phyloP scores from a whole-genome alignment of 2,797 vertebrate species.

The Picus viridis region DNA sequence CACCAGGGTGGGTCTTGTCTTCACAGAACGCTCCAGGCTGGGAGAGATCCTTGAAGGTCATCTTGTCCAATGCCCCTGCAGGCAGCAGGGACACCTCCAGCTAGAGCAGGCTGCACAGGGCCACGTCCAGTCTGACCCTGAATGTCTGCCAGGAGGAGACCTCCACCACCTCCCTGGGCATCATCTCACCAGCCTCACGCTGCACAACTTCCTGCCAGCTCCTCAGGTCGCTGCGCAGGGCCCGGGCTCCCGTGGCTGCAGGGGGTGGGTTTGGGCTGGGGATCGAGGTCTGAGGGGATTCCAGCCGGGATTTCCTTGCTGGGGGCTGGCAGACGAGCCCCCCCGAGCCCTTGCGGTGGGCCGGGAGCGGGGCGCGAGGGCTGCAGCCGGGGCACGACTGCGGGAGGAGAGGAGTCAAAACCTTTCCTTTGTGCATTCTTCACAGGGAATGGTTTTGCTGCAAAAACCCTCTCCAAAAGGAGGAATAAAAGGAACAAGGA shows the following conservation, averaged over 20 bases:
- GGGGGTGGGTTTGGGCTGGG: background rate
- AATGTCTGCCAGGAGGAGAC: no score
- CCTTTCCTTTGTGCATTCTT: background rate
- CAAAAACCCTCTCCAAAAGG: background rate
- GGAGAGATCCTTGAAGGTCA: no score
- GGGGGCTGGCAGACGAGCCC: background rate
- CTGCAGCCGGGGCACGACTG: background rate
- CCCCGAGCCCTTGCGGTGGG: background rate
- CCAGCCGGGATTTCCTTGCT: background rate
- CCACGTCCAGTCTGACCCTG: no score
- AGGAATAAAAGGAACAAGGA: background rate
- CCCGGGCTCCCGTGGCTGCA: accelerated
- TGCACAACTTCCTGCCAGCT: background rate
- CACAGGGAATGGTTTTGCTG: background rate
- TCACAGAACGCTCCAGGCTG: no score
- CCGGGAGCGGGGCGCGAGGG: background rate
- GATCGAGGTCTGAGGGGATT: background rate
- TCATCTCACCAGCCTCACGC: no score
- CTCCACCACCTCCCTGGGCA: no score
- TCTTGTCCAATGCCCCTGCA: no score
- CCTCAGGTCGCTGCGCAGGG: background rate
- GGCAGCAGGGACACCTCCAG: no score
- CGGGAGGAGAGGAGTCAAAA: background rate
- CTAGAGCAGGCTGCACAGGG: no score
- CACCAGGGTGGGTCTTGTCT: accelerated